Evolutionary conservation across 2,888 invertebrate genomes (phyloP).

Genomic region (Drosophila seclusa): DNA sequence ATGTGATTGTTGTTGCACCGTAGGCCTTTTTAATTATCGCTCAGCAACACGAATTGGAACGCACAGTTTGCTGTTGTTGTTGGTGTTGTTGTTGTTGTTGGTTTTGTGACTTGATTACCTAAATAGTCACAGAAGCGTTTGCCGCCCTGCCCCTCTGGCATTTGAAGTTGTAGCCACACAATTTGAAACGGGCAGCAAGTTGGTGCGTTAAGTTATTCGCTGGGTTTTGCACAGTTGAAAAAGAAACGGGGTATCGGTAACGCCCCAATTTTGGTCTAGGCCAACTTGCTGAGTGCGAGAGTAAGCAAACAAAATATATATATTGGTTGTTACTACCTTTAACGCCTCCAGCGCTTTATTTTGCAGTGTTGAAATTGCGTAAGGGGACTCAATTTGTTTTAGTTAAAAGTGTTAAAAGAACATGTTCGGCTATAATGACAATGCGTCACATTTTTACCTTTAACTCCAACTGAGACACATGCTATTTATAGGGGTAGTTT

Average conservation of each 20-base stretch:
- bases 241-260: constrained; percentile 17
- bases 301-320: constrained; percentile 4
- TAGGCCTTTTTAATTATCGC: constrained; percentile 67
- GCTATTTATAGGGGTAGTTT: constrained; percentile 1
- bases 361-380: constrained; percentile 9
- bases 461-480: background rate
- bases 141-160: constrained; percentile 33
- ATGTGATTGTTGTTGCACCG: constrained; percentile 20
- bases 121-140: constrained; percentile 38
- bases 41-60: constrained; percentile 52
- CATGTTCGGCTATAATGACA: background rate
- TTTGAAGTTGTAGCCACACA: constrained; percentile 19
- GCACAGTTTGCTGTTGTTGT: constrained; percentile 42
- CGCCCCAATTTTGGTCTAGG: constrained; percentile 37
- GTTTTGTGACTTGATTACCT: constrained; percentile 38
- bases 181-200: constrained; percentile 33
- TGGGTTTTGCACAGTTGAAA: constrained; percentile 50
- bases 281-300: constrained; percentile 6
- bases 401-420: background rate
- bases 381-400: background rate
- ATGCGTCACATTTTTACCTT: background rate
- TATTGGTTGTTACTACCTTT: constrained; percentile 3
- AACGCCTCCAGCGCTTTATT: background rate
- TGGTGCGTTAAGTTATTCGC: constrained; percentile 17
- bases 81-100: constrained; percentile 23